phyloP scores from a whole-genome alignment of 2,113 vertebrate species.

The Polypterus senegalus region DNA sequence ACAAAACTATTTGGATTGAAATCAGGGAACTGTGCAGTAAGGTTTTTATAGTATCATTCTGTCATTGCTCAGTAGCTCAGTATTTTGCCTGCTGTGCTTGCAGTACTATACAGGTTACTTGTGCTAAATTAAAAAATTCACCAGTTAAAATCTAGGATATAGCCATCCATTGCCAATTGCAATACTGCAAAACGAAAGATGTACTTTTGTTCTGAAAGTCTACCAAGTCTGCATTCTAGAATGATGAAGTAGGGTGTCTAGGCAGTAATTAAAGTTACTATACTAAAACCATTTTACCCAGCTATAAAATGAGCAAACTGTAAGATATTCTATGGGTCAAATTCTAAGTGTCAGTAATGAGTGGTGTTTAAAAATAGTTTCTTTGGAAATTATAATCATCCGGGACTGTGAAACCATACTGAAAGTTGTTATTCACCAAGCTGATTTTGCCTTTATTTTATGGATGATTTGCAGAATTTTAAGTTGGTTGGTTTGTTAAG shows the following conservation, averaged over 20 bases:
- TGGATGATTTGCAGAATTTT: too few relatives aligned
- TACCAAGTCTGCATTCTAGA: conserved; percentile 53
- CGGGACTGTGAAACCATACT: conserved; percentile 22
- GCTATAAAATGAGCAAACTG: conserved; percentile 35
- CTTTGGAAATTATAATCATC: conserved; percentile 36
- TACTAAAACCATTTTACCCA: conserved; percentile 35
- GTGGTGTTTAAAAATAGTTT: conserved; percentile 33
- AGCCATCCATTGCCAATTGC: conserved; percentile 19
- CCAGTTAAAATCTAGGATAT: conserved; percentile 15
- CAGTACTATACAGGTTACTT: neutral
- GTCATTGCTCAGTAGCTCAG: too few relatives aligned
- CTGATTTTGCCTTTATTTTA: neutral
- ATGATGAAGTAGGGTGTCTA: conserved; percentile 46
- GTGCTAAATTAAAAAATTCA: neutral
- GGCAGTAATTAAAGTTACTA: conserved; percentile 38
- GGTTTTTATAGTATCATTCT: too few relatives aligned
- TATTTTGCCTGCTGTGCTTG: too few relatives aligned
- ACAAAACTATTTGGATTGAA: too few relatives aligned
- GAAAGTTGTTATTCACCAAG: neutral
- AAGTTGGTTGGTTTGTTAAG: too few relatives aligned
- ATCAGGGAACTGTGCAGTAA: too few relatives aligned
- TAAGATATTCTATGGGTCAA: conserved; percentile 20
- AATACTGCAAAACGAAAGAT: conserved; percentile 16
- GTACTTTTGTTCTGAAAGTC: conserved; percentile 20
- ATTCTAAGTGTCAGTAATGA: conserved; percentile 28